These are phyloP conservation scores for Crenuchus spilurus DNA, from an alignment of 2,797 vertebrate genomes.

Conservation along the genomic window DNA sequence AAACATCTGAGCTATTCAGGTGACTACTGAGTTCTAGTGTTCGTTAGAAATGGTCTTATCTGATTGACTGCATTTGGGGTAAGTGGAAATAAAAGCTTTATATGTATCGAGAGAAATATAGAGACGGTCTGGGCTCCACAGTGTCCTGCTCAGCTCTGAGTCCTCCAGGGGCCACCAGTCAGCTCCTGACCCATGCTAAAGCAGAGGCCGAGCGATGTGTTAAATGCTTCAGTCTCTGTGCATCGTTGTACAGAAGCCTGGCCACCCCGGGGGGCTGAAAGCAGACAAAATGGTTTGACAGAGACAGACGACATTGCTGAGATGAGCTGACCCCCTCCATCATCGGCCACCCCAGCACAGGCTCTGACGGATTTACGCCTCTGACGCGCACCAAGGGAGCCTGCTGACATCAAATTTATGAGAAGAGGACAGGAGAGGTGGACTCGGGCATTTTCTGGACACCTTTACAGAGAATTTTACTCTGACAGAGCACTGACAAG, in stretches of 20 bases:
- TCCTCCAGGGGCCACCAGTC: neutral
- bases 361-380: slow-evolving; percentile 52
- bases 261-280: slow-evolving; percentile 28
- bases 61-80: no score
- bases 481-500: slow-evolving; percentile 6
- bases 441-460: slow-evolving; percentile 7
- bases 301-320: slow-evolving; percentile 42
- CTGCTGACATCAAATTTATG: slow-evolving; percentile 52
- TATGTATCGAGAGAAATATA: no score
- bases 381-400: slow-evolving; percentile 34
- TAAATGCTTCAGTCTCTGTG: neutral
- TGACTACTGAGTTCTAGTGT: no score
- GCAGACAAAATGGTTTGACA: slow-evolving; percentile 43
- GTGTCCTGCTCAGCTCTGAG: neutral
- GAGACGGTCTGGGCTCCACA: neutral
- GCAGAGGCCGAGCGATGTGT: neutral
- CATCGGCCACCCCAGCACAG: slow-evolving; percentile 44
- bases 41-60: no score
- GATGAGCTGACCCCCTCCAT: slow-evolving; percentile 41
- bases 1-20: no score
- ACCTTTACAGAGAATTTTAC: slow-evolving; percentile 16
- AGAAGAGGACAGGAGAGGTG: slow-evolving; percentile 14
- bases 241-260: neutral
- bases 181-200: neutral
- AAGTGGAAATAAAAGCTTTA: no score